Evolutionary conservation across 2,888 invertebrate species (phyloP).

Genomic region (Limnephilus rhombicus): DNA sequence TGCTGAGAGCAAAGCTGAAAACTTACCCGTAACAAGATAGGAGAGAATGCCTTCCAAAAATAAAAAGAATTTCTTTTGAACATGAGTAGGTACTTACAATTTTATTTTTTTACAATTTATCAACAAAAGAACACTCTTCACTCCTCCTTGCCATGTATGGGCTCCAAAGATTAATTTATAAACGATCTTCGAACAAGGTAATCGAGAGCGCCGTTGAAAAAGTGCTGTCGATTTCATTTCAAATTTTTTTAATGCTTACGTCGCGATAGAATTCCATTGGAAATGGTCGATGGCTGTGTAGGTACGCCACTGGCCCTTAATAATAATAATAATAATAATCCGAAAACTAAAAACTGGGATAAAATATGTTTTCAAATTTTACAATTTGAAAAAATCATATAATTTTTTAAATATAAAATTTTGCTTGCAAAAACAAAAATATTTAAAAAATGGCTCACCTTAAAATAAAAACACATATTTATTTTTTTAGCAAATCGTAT

Average conservation of each 20-base stretch:
- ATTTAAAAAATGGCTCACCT: no score
- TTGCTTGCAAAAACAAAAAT: no score
- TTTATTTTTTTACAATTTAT: background rate
- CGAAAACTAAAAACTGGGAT: no score
- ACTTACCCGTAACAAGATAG: background rate
- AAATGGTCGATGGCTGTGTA: background rate
- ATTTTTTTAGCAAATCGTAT: no score
- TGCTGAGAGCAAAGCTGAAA: background rate
- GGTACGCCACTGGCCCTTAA: background rate
- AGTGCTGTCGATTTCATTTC: background rate
- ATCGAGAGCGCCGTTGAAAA: background rate
- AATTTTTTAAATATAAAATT: no score
- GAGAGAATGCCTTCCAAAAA: background rate
- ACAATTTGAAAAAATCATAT: no score
- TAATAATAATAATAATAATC: no score
- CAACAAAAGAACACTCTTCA: background rate
- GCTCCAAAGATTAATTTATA: background rate
- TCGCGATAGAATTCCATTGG: background rate
- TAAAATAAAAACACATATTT: no score
- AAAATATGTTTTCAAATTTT: no score
- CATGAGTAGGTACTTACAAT: background rate
- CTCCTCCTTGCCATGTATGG: background rate
- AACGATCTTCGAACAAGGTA: background rate
- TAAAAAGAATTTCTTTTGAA: background rate
- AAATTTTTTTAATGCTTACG: background rate